Percentiles rank a stretch among this genome's conserved stretches.
phyloP scores from a whole-genome alignment of 2,797 vertebrate genomes.

The Sciurus carolinensis region DNA sequence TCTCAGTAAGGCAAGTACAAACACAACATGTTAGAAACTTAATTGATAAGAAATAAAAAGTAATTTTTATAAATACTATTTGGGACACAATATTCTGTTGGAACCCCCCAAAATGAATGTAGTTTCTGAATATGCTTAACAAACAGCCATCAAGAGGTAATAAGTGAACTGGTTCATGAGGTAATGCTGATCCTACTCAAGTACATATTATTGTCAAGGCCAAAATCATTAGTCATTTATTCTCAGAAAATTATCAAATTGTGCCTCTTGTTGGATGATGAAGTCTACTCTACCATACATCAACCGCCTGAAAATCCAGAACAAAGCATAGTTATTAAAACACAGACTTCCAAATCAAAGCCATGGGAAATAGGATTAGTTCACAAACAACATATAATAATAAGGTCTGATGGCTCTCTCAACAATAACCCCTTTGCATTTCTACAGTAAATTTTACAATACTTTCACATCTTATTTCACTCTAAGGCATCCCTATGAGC shows the following conservation, averaged over 20 bases:
- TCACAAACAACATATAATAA: neutral
- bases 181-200: neutral
- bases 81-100: neutral
- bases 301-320: neutral
- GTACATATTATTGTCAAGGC: neutral
- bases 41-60: neutral
- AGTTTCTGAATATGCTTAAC: slow-evolving; percentile 37
- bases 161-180: neutral
- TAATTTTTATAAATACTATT: neutral
- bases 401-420: slow-evolving; percentile 2
- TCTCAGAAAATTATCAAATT: neutral
- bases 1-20: slow-evolving; percentile 47
- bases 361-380: neutral
- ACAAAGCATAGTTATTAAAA: slow-evolving; percentile 22
- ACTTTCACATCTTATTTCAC: neutral
- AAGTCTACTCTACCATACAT: neutral
- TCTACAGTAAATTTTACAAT: neutral
- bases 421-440: slow-evolving; percentile 5
- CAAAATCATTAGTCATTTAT: neutral
- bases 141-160: neutral
- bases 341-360: slow-evolving; percentile 36
- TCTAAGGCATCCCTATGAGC: neutral
- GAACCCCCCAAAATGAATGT: neutral
- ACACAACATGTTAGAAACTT: slow-evolving; percentile 3
- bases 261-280: neutral